Conservation (phyloP, 1,140 invertebrate genomes). For the Aphidius gifuensis region DNA sequence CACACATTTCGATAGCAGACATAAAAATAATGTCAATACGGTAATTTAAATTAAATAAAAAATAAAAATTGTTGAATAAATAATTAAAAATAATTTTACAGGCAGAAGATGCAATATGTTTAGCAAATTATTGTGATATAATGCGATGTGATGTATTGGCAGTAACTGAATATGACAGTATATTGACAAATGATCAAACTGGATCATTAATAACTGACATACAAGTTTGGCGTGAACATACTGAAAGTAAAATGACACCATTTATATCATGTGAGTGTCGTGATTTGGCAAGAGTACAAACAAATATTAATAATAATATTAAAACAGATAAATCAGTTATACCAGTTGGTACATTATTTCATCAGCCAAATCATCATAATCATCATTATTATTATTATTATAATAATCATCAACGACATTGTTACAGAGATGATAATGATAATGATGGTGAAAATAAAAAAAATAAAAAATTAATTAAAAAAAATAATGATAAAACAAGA, state of each 20-base stretch:
- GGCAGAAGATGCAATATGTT: constrained; percentile 85
- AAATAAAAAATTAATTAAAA: constrained; percentile 5
- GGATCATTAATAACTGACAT: constrained; percentile 68
- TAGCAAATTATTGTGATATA: constrained; percentile 92
- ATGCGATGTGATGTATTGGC: constrained; percentile 88
- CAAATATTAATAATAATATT: constrained; percentile 10
- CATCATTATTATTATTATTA: constrained; percentile 21
- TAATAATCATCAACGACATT: constrained; percentile 12
- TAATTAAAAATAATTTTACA: constrained; percentile 46
- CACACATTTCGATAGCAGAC: constrained; percentile 85
- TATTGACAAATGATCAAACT: constrained; percentile 55
- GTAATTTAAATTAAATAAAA: constrained; percentile 51
- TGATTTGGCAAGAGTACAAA: constrained; percentile 22
- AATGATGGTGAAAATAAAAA: background rate
- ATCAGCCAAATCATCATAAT: constrained; percentile 7
- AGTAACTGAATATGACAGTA: constrained; percentile 65
- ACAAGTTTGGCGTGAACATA: constrained; percentile 52
- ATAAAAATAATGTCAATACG: constrained; percentile 81
- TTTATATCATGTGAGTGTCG: constrained; percentile 26
- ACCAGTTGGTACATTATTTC: constrained; percentile 11
- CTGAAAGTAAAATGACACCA: constrained; percentile 43
- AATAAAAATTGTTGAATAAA: background rate
- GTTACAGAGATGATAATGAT: constrained; percentile 2
- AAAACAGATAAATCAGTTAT: constrained; percentile 22
- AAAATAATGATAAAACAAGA: background rate